A percentile compares a stretch with the other conserved stretches of the same genome.
These are phyloP conservation scores for Calephelis perditalis DNA, from an alignment of 2,888 invertebrate genomes.

Conservation along the genomic window DNA sequence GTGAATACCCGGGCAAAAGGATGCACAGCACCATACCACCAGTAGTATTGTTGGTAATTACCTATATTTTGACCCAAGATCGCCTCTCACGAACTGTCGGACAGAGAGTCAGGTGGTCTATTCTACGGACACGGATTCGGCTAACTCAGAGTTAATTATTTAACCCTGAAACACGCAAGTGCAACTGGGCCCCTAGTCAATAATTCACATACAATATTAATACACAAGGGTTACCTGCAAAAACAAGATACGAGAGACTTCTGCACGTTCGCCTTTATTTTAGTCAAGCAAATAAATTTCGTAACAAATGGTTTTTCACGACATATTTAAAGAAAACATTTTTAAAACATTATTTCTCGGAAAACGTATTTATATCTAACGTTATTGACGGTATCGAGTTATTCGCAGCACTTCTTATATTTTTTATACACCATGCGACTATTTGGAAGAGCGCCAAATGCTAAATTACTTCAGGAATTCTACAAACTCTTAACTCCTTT, in stretches of 20 bases:
- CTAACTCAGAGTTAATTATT: too few species aligned
- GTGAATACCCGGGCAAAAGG: too few species aligned
- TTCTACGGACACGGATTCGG: too few species aligned
- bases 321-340: slow-evolving; percentile 12
- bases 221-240: not conserved
- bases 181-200: too few species aligned
- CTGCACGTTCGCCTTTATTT: slow-evolving; percentile 3
- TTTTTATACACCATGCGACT: slow-evolving; percentile 5
- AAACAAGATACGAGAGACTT: not conserved
- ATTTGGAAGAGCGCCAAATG: slow-evolving; percentile 5
- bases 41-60: too few species aligned
- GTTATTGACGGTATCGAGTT: slow-evolving; percentile 13
- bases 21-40: too few species aligned
- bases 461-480: slow-evolving; percentile 9
- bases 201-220: too few species aligned
- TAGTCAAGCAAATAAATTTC: slow-evolving; percentile 9
- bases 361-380: slow-evolving; percentile 5
- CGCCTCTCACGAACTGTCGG: too few species aligned
- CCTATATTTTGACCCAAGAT: too few species aligned
- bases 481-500: slow-evolving; percentile 9
- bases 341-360: slow-evolving; percentile 15
- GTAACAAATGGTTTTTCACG: slow-evolving; percentile 10
- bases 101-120: too few species aligned
- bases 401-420: slow-evolving; percentile 11
- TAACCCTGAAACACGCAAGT: too few species aligned